Evolutionary conservation across 2,797 vertebrate species (phyloP).

Genomic region (Enteromius mattozi): DNA sequence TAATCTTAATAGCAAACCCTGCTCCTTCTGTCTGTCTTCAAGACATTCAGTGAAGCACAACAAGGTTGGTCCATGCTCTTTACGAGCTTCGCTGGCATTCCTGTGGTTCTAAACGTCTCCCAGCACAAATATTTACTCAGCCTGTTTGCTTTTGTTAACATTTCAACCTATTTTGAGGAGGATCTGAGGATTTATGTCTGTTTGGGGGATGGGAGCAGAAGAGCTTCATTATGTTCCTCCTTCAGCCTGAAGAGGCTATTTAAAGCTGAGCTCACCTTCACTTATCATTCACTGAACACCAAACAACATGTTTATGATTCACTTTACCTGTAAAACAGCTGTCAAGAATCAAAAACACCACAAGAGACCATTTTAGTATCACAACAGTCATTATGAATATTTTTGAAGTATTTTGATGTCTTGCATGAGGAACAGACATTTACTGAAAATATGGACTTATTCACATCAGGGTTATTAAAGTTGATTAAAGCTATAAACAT

Average conservation of each 20-base stretch:
- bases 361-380: neutral
- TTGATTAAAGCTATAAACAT: neutral
- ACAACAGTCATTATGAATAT: neutral
- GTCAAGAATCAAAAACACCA: neutral
- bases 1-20: neutral
- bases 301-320: neutral
- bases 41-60: neutral
- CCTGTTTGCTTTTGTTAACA: slow-evolving; percentile 71
- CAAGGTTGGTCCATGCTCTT: neutral
- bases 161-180: slow-evolving; percentile 62
- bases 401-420: neutral
- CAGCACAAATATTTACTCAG: slow-evolving; percentile 67
- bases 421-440: neutral
- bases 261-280: neutral
- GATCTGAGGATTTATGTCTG: slow-evolving; percentile 26
- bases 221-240: slow-evolving; percentile 33
- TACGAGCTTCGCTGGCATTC: neutral
- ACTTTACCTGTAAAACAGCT: neutral
- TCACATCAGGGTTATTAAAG: neutral
- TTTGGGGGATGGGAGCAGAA: slow-evolving; percentile 32
- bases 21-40: neutral
- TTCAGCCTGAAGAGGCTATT: slow-evolving; percentile 36
- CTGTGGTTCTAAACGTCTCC: neutral
- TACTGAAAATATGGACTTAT: neutral
- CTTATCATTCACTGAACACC: neutral